Conservation (phyloP, 2,888 invertebrate species). For the Pegoplata infirma region DNA sequence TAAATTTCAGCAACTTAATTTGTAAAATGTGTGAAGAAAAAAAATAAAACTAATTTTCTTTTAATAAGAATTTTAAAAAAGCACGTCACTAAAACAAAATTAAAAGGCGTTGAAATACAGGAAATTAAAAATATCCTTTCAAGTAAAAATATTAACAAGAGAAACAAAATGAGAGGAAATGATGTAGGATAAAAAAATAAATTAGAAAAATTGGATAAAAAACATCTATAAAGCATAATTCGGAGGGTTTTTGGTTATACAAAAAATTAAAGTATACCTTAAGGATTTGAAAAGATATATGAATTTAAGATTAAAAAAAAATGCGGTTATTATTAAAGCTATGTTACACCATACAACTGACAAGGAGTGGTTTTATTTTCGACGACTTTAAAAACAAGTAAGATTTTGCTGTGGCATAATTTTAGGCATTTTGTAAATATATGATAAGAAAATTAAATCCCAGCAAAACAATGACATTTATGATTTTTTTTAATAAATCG, state of each 20-base stretch:
- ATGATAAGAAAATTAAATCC: no score
- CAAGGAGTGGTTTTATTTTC: no score
- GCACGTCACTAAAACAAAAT: no score
- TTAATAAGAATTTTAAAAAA: not conserved
- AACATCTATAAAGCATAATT: not conserved
- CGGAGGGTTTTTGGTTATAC: not conserved
- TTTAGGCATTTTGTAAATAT: no score
- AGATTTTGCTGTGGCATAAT: no score
- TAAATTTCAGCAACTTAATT: conserved; percentile 20
- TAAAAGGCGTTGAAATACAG: not conserved
- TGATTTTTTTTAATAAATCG: no score
- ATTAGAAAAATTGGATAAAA: not conserved
- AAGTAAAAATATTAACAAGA: not conserved
- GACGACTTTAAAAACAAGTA: no score
- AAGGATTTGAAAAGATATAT: not conserved
- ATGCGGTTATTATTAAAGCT: no score
- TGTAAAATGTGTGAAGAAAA: no score
- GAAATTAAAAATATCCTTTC: conserved; percentile 37
- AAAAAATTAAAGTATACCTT: not conserved
- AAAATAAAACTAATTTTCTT: conserved; percentile 13
- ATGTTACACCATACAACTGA: no score
- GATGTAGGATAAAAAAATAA: not conserved
- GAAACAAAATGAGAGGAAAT: conserved; percentile 13
- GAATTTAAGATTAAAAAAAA: no score
- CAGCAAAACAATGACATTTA: no score